phyloP scores from a whole-genome alignment of 1,140 invertebrate genomes.

The Trichoplusia ni region DNA sequence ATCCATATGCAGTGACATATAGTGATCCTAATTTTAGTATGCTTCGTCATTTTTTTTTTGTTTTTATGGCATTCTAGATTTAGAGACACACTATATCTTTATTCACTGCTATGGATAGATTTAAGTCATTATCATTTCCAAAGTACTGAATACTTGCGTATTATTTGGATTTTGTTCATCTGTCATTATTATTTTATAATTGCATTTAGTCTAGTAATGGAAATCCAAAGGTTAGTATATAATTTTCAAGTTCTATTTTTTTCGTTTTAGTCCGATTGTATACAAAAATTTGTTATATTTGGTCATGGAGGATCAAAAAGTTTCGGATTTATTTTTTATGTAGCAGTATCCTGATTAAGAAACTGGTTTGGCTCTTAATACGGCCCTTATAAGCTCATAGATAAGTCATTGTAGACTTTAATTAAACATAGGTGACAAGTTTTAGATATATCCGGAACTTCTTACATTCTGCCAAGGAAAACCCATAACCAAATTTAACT shows the following conservation, averaged over 20 bases:
- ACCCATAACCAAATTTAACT: slow-evolving; percentile 55
- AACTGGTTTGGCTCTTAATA: no score
- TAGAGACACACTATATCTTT: slow-evolving; percentile 28
- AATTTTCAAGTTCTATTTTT: slow-evolving; percentile 59
- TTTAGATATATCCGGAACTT: slow-evolving; percentile 21
- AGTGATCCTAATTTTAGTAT: slow-evolving; percentile 52
- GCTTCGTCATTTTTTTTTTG: slow-evolving; percentile 56
- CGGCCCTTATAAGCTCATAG: no score
- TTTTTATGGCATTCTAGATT: slow-evolving; percentile 52
- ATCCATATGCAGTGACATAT: slow-evolving; percentile 64
- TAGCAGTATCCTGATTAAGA: background rate
- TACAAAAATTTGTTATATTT: slow-evolving; percentile 45
- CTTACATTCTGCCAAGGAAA: slow-evolving; percentile 40
- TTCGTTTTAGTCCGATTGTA: slow-evolving; percentile 60
- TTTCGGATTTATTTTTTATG: slow-evolving; percentile 35
- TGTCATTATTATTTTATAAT: slow-evolving; percentile 67
- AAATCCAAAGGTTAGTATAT: slow-evolving; percentile 82
- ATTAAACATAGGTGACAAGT: slow-evolving; percentile 4
- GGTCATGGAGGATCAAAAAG: slow-evolving; percentile 41
- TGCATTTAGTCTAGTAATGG: slow-evolving; percentile 81
- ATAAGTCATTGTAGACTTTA: background rate
- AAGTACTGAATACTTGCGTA: slow-evolving; percentile 78
- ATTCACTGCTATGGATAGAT: slow-evolving; percentile 67
- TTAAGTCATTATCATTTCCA: slow-evolving; percentile 72
- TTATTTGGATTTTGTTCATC: slow-evolving; percentile 67